Conservation (phyloP, 2,797 vertebrate species). For the Phoeniculus purpureus region DNA sequence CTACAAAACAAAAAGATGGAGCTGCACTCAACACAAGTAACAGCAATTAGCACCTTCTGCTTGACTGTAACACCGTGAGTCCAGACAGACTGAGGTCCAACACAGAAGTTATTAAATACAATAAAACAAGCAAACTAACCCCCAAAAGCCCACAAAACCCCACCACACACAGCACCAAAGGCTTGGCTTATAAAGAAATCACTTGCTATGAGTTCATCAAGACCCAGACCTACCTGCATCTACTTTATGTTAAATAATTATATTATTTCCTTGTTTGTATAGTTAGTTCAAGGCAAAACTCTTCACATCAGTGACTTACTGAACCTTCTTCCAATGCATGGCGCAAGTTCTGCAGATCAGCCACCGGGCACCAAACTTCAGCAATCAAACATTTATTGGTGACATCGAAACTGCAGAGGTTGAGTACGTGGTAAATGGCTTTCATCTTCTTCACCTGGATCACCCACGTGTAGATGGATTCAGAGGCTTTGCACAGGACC, state of each 20-base stretch:
- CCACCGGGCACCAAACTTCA: constrained; percentile 96
- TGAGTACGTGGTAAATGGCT: constrained; percentile 95
- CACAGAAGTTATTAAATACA: not conserved
- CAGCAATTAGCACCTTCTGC: not conserved
- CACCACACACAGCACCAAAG: not conserved
- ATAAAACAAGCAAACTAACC: not conserved
- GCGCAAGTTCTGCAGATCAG: constrained; percentile 86
- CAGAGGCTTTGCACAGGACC: constrained; percentile 91
- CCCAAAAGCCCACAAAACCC: not conserved
- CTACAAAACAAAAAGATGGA: not conserved
- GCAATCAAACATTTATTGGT: constrained; percentile 98
- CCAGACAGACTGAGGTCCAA: not conserved
- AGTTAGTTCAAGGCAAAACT: not conserved
- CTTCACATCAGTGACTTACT: constrained; percentile 79
- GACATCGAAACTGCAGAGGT: constrained; percentile 97
- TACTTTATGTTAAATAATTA: not conserved
- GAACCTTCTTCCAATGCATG: constrained; percentile 92
- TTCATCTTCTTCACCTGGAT: constrained; percentile 98
- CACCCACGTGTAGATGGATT: constrained; percentile 88
- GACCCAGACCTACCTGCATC: not conserved
- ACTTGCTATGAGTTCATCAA: not conserved
- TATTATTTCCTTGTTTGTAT: not conserved
- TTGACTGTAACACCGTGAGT: not conserved
- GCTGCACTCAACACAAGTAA: not conserved
- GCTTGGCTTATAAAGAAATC: not conserved